Percentiles rank a stretch among this genome's conserved stretches.
These are phyloP conservation scores for Triops cancriformis DNA, from an alignment of 1,140 invertebrate genomes.

Conservation along the genomic window DNA sequence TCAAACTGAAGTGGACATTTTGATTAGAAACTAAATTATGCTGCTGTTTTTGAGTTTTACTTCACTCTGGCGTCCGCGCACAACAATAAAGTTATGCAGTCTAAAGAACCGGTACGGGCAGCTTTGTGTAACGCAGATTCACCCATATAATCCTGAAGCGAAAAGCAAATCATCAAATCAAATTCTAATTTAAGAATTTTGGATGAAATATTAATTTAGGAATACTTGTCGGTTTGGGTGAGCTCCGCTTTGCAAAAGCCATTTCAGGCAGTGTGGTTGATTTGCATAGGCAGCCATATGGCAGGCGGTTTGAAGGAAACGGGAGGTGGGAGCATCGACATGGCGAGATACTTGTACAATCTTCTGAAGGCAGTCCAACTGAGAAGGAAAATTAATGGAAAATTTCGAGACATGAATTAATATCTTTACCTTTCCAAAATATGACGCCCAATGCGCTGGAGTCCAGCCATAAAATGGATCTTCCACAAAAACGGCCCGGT, in stretches of 20 bases:
- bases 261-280: constrained; percentile 21
- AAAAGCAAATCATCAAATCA: background rate
- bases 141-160: constrained; percentile 1
- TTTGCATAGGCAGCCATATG: constrained; percentile 22
- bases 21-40: background rate
- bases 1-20: background rate
- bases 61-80: constrained; percentile 8
- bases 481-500: constrained; percentile 16
- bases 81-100: constrained; percentile 1
- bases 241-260: constrained; percentile 17
- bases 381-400: background rate
- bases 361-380: constrained; percentile 20
- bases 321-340: constrained; percentile 13
- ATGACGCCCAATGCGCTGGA: constrained; percentile 18
- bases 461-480: constrained; percentile 22
- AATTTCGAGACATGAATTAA: background rate
- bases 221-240: constrained; percentile 10
- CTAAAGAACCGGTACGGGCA: constrained; percentile 16
- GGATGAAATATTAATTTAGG: background rate
- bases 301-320: constrained; percentile 18
- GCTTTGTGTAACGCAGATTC: constrained; percentile 19
- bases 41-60: background rate
- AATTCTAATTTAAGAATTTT: background rate
- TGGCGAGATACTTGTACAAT: constrained; percentile 17
- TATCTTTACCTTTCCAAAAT: constrained; percentile 20